Conservation (phyloP, 2,888 invertebrate genomes). For the Gonocerus acuteangulatus region DNA sequence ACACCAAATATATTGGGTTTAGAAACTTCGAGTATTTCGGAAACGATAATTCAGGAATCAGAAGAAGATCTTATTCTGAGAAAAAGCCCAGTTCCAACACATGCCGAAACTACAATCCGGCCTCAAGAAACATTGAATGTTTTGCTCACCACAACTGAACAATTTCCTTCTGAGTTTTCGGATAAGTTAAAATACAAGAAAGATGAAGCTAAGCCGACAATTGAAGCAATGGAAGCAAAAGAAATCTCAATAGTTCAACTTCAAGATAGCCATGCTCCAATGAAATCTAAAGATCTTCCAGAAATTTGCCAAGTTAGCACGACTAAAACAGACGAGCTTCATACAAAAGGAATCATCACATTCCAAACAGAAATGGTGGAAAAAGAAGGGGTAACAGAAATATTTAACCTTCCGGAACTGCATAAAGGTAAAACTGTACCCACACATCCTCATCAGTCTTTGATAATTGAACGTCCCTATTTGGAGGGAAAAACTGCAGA, state of each 20-base stretch:
- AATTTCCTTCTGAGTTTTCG: constrained; percentile 48
- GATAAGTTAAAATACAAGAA: constrained; percentile 50
- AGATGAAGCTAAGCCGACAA: constrained; percentile 48
- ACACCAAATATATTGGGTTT: constrained; percentile 48
- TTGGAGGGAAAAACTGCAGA: constrained; percentile 46
- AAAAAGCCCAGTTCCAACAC: constrained; percentile 48
- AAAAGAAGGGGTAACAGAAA: constrained; percentile 52
- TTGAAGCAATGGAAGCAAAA: constrained; percentile 58
- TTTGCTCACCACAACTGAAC: constrained; percentile 53
- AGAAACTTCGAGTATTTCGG: constrained; percentile 52
- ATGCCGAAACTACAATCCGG: constrained; percentile 54
- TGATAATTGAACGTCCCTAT: constrained; percentile 47
- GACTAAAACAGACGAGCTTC: constrained; percentile 43
- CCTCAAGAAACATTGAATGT: constrained; percentile 54
- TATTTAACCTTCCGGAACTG: constrained; percentile 49
- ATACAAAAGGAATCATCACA: constrained; percentile 55
- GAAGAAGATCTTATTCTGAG: constrained; percentile 52
- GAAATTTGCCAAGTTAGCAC: constrained; percentile 42
- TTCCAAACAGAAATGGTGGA: constrained; percentile 57
- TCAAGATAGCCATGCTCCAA: constrained; percentile 57
- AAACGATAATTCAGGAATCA: constrained; percentile 58
- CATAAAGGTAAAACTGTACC: constrained; percentile 49
- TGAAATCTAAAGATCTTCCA: constrained; percentile 43
- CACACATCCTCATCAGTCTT: constrained; percentile 49
- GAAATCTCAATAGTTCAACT: constrained; percentile 53